phyloP scores from a whole-genome alignment of 2,113 vertebrate genomes.

The Australoheros scitulus region DNA sequence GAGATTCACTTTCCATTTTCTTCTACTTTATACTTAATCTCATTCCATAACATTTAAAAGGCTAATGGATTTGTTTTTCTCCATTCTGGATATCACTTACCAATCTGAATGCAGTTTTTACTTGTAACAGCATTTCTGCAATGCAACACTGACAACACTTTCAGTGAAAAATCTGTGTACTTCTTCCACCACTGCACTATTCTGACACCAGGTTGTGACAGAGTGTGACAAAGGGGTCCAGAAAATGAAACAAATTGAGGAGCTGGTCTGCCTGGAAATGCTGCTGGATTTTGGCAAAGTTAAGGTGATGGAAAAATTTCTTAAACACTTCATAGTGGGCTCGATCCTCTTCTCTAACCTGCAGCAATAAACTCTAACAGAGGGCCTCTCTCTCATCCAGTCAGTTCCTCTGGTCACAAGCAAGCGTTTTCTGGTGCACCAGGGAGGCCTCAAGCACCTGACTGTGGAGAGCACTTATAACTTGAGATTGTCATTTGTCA shows the following conservation, averaged over 20 bases:
- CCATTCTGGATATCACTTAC: too few relatives aligned
- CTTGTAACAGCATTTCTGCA: neutral
- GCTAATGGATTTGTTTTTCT: neutral
- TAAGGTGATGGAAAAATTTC: slow-evolving; percentile 68
- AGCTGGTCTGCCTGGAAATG: slow-evolving; percentile 79
- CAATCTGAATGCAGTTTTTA: neutral
- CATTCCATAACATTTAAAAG: too few relatives aligned
- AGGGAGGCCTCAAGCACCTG: slow-evolving; percentile 76
- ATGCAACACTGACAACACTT: neutral
- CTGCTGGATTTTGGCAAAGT: slow-evolving; percentile 76
- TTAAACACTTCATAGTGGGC: neutral
- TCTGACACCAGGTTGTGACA: slow-evolving; percentile 70
- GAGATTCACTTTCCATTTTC: neutral
- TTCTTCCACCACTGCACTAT: neutral
- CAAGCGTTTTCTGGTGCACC: slow-evolving; percentile 75
- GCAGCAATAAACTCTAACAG: neutral
- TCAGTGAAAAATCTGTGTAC: neutral
- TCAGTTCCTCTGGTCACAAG: slow-evolving; percentile 77
- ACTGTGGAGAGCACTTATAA: slow-evolving; percentile 29
- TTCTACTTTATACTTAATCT: neutral
- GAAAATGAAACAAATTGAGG: slow-evolving; percentile 80
- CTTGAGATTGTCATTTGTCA: slow-evolving; percentile 55
- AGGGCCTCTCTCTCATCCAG: slow-evolving; percentile 45
- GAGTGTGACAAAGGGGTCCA: slow-evolving; percentile 73
- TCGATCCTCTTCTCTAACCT: neutral